A percentile compares a stretch with the other conserved stretches of the same genome.
Evolutionary conservation across 2,797 vertebrate genomes (phyloP).

Genomic region (Acipenser ruthenus): DNA sequence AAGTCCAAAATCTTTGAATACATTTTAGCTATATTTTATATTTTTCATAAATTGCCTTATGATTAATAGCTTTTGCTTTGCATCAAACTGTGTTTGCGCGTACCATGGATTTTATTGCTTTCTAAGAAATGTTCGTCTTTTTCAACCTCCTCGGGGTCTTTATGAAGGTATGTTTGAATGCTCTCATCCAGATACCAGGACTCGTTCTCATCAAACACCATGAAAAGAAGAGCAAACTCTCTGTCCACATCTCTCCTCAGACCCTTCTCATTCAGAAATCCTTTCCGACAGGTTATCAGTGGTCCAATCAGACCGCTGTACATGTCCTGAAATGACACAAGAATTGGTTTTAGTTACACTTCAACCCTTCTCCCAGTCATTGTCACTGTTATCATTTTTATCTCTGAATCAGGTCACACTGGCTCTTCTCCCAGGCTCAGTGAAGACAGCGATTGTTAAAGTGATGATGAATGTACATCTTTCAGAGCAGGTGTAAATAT

Average conservation of each 20-base stretch:
- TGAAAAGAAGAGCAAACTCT: constrained; percentile 86
- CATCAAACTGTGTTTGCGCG: constrained; percentile 19
- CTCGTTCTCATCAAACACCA: constrained; percentile 84
- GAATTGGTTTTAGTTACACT: background rate
- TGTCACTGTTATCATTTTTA: background rate
- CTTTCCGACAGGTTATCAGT: constrained; percentile 75
- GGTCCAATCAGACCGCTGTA: constrained; percentile 87
- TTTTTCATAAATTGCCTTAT: too few species aligned
- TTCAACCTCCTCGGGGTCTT: constrained; percentile 43
- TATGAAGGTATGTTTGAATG: constrained; percentile 67
- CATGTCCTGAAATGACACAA: constrained; percentile 62
- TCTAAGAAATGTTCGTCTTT: constrained; percentile 62
- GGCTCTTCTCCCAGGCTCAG: too few species aligned
- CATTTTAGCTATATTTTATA: too few species aligned
- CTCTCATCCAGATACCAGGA: constrained; percentile 91
- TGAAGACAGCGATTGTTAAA: too few species aligned
- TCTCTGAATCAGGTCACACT: too few species aligned
- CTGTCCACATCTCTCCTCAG: constrained; percentile 64
- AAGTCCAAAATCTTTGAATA: too few species aligned
- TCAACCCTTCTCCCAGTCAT: background rate
- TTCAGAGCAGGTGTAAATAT: too few species aligned
- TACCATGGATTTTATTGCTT: constrained; percentile 86
- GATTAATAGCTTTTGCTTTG: background rate
- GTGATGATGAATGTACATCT: too few species aligned
- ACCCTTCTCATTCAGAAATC: constrained; percentile 50